Evolutionary conservation across 2,797 vertebrate species (phyloP).

Genomic region (Hozukius guyotensis): DNA sequence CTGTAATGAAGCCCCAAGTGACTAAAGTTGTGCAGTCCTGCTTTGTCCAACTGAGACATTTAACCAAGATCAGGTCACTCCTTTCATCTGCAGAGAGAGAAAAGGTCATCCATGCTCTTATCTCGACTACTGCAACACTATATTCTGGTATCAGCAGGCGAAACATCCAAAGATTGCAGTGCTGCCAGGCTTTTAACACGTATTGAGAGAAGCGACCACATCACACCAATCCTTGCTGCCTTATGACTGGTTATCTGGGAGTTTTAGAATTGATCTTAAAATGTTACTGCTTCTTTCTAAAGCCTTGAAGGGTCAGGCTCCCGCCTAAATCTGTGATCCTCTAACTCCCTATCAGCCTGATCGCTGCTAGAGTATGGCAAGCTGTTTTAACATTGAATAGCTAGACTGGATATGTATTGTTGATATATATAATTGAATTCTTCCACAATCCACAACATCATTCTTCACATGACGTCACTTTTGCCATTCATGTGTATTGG

Average conservation of each 20-base stretch:
- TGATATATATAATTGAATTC: no score
- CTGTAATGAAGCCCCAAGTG: background rate
- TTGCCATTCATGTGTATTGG: no score
- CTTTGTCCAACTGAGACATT: background rate
- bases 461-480: no score
- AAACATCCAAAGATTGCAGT: background rate
- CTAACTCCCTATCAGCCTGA: background rate
- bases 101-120: background rate
- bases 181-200: background rate
- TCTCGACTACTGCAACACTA: background rate
- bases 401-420: no score
- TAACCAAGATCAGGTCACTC: background rate
- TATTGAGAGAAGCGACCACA: background rate
- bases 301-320: background rate
- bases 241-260: background rate
- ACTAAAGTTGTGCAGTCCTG: background rate
- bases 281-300: background rate
- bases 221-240: background rate
- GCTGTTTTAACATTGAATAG: no score
- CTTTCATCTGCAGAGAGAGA: background rate
- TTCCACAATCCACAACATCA: no score
- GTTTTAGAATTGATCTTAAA: background rate
- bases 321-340: background rate
- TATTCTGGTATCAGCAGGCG: background rate
- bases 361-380: background rate